Evolutionary conservation across 2,888 invertebrate genomes (phyloP), one percentile per base, ranked within the genome.

Genomic region (Lampropteryx suffumata): DNA sequence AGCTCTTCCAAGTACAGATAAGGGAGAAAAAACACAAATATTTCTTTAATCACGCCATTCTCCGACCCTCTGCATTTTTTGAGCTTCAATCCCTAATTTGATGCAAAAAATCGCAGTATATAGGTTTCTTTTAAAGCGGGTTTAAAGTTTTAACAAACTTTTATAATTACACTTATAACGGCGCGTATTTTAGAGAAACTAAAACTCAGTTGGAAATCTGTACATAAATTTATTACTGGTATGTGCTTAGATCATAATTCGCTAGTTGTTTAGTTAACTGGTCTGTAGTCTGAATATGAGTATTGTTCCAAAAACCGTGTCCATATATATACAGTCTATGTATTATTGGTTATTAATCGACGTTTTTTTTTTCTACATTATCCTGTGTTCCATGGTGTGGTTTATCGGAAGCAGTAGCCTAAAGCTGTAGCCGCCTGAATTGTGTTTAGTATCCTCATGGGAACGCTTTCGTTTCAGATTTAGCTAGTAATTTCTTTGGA

Each of bases 1-100:
- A 54, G 50, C 54, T 50, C 50, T 34, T 50, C 35, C 36, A 36
- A 50, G 45, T 30, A 48, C 48, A 54, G 61, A 56, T 56, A 62
- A 59, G 47, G 47, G 51, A 35, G 56, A 36, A 42, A 45, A 65
- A 69, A 66, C 66, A 63, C 67, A 69, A 64, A 69, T 64, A 59
- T 57, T 60, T 55, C 58, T 65, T 50, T 69, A 70, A 73, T 70
- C 63, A 66, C 60, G 52, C 62, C 54, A 62, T 70, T 70, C 13
- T 17, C 17, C 39, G 53, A 43, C 42, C 59, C 60, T 40, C 52
- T 60, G 50, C 59, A 57, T 42, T 57, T 61, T 60, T 63, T 60
- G 65, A 59, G 58, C 54, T 56, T 65, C 62, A 64, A 53, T 57
- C 42, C 55, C 64, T 62, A 71, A 67, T 68, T 68, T 67, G 48